Conservation (phyloP, 37 sponge, comb jelly and placozoan genomes). For the Haliclona indistincta region DNA sequence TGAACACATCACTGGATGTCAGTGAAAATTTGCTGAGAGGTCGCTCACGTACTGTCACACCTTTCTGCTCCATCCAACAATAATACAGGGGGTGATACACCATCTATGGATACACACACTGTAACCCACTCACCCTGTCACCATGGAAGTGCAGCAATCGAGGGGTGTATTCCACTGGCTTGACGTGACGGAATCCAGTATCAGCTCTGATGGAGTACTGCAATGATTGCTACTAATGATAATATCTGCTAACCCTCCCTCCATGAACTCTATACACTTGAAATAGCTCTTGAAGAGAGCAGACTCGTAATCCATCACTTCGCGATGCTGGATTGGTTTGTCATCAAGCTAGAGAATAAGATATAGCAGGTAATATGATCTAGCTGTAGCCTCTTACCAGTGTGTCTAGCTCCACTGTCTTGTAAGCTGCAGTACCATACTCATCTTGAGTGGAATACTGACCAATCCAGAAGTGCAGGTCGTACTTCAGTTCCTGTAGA, state of each 20-base stretch:
- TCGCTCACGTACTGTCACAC: constrained; percentile 35
- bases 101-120: not conserved
- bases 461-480: constrained; percentile 82
- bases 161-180: constrained; percentile 67
- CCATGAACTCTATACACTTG: constrained; percentile 9
- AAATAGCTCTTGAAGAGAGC: constrained; percentile 57
- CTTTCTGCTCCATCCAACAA: constrained; percentile 5
- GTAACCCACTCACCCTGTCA: constrained; percentile 4
- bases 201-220: constrained; percentile 40
- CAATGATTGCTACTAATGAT: not conserved
- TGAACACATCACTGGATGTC: constrained; percentile 71
- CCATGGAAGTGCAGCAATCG: constrained; percentile 70
- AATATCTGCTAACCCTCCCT: constrained; percentile 23
- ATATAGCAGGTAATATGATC: not conserved
- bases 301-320: constrained; percentile 58
- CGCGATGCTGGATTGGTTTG: constrained; percentile 72
- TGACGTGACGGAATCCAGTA: constrained; percentile 67
- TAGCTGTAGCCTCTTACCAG: constrained; percentile 10
- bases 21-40: constrained; percentile 41
- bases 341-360: constrained; percentile 42
- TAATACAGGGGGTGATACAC: not conserved
- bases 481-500: constrained; percentile 45
- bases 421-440: constrained; percentile 78
- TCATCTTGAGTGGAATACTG: constrained; percentile 69
- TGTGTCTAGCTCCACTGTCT: constrained; percentile 76